Base-by-base conservation (phyloP, 1,140 invertebrate genomes). In the Drosophila ambigua region DNA sequence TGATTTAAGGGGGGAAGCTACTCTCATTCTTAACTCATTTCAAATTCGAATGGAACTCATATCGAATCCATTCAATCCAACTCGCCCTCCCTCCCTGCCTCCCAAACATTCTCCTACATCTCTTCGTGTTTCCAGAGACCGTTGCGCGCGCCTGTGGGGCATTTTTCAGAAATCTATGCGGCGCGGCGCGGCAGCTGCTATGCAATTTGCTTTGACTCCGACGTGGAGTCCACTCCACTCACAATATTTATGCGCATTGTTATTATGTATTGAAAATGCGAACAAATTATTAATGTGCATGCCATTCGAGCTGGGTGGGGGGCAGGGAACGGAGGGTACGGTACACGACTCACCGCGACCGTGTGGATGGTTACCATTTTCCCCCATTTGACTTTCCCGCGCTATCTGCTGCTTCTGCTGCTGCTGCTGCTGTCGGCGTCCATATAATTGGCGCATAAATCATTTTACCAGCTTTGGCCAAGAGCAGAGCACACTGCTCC, bases 181-280 rank as follows among this genome's bases (percentile, higher is more conserved):
- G 3, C 23, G 26, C 26, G 9, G 8, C 31, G 31, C 35, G 35
- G 67, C 67, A 79, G 78, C 75, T 84, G 72, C 61, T 76, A 69
- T 84, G 77, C 74, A 77, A 84, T 84, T 84, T 80, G 77, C 81
- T 13, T 13, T 39, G 35, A 39, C 35, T 39, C 4, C 35, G 11
- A 11, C 13, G 11, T 3, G 31, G 31, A 35, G 31, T 35, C 31
- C 35, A 39, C 35, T 39, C 16, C 52, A 59, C 62, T 63, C 50
- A 77, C 68, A 79, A 87, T 87, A 82, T 88, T 87, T 88, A 88
- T 88, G 82, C 75, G 75, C 75, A 88, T 87, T 87, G 82, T 82
- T 82, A 88, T 88, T 87, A 82, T 78, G 64, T 77, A 78, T 87
- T 85, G 78, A 79, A 85, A 85, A 85, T 82, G 78, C 79, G 82